Evolutionary conservation across 2,797 vertebrate species (phyloP), one percentile per base, ranked within the genome.

Genomic region (Scomberomorus guttatus): DNA sequence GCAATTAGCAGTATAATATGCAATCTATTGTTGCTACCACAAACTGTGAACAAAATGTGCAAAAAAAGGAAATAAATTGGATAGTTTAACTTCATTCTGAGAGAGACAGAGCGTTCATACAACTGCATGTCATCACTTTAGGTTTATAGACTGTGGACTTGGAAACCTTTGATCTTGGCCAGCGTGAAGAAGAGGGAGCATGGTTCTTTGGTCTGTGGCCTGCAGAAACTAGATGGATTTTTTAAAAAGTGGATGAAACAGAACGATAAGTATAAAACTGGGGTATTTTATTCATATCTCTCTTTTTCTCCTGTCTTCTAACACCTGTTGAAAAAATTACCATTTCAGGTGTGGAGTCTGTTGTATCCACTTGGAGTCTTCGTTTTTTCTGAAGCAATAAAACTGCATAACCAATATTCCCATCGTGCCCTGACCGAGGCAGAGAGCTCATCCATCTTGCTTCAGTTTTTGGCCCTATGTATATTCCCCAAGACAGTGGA

Each of bases 351-450:
- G 25, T 54, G 62, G 48, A 65, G 46, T 52, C 27, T 44, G 29
- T 56, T 62, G 27, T 72, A 10, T 27, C 44, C 54, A 71, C 34
- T 52, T 11, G 9, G 15, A 72, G 58, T 50, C 39, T 11, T 32
- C n/a, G n/a, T 79, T 71, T 73, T 39, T 79, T 37, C 25, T 83
- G 42, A 59, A 55, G 24, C 69, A 58, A 82, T 82, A 42, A 75
- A 80, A 48, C 55, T 44, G 46, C 64, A 55, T 81, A 58, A 73
- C 71, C 75, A 59, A 80, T 74, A 80, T 44, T 65, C 39, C 78
- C 69, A 73, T 50, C 62, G 74, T 64, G 54, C 68, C 20, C 48
- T 46, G 32, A 65, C 63, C 20, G 37, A 67, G 44, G n/a, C 29
- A 50, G n/a, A 50, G 46, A 58, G 32, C 58, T 69, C 57, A 69